A percentile compares a stretch with the other conserved stretches of the same genome.
These are phyloP conservation scores for Latheticus oryzae DNA, from an alignment of 2,888 invertebrate species.

Conservation along the genomic window DNA sequence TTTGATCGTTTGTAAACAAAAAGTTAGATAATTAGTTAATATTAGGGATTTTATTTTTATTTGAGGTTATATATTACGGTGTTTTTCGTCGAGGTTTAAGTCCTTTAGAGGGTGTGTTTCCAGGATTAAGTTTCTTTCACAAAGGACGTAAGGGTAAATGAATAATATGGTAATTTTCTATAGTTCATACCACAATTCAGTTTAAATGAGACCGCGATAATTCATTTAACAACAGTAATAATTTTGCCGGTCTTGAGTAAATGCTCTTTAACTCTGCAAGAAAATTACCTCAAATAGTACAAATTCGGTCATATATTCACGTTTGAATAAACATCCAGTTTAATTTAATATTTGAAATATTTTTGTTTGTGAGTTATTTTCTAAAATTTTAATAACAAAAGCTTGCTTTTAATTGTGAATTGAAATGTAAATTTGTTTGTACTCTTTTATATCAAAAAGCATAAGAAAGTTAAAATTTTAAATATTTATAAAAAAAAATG, in stretches of 20 bases:
- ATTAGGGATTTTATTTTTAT: constrained; percentile 4
- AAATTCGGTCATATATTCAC: too few relatives aligned
- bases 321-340: too few relatives aligned
- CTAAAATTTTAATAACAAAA: too few relatives aligned
- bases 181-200: constrained; percentile 26
- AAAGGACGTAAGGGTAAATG: constrained; percentile 31
- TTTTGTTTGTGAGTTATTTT: too few relatives aligned
- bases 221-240: constrained; percentile 30
- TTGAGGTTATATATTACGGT: constrained; percentile 1
- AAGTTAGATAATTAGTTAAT: background rate
- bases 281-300: too few relatives aligned
- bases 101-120: constrained; percentile 20
- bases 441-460: constrained; percentile 19
- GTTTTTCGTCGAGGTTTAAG: constrained; percentile 18
- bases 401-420: constrained; percentile 10
- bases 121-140: constrained; percentile 27
- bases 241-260: constrained; percentile 16
- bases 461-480: constrained; percentile 24
- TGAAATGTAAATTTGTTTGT: constrained; percentile 29
- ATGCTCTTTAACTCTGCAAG: constrained; percentile 10
- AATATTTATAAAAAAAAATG: constrained; percentile 5
- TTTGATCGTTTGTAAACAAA: background rate
- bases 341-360: too few relatives aligned
- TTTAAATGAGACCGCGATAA: constrained; percentile 32
- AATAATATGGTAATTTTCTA: constrained; percentile 36